Base-by-base conservation (phyloP, 2,113 vertebrate species). In the Seriola dumerili region DNA sequence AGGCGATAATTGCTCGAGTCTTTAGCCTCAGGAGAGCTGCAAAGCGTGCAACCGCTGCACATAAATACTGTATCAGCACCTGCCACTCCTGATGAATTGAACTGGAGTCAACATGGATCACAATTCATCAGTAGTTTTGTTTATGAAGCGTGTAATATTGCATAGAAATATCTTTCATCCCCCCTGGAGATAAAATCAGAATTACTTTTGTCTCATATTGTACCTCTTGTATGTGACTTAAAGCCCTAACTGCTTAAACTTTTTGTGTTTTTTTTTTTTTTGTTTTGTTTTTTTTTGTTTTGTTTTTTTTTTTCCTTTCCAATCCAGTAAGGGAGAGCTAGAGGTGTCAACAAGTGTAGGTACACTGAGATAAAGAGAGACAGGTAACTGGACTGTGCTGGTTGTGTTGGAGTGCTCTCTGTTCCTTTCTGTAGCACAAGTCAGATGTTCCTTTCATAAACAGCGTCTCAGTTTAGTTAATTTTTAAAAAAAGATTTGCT, bases 351-450 rank as follows among this genome's bases (percentile, higher is more conserved):
- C 78, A 70, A 91, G 83, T 71, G 89, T 95, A 95, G 91, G 95
- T 94, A 88, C 92, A 93, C 93, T 88, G 63, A 94, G 91, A 91
- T 91, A 93, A 34, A 90, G 83, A 85, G 90, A 91, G 88, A 93
- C 95, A 96, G 96, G 96, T 96, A 96, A 96, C 64, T 10, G 9
- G 67, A 83, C 74, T 42, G 84, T 73, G 69, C 69, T 83, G 81
- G 81, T 78, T 90, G 76, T 88, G 85, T 64, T 84, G 85, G 55
- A 80, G 79, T 89, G 83, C 68, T 90, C 71, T n/a, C 75, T 76
- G 29, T 78, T 88, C 12, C 21, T 36, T 63, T 68, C 57, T 17
- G 0, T 74, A n/a, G 78, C 50, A 59, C 44, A 72, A 29, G 68
- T 66, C 38, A 62, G 65, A 74, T 58, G 62, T 72, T 50, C 65